These are phyloP conservation scores for Cichlasoma orientale DNA, from an alignment of 2,797 vertebrate genomes.

Conservation along the genomic window DNA sequence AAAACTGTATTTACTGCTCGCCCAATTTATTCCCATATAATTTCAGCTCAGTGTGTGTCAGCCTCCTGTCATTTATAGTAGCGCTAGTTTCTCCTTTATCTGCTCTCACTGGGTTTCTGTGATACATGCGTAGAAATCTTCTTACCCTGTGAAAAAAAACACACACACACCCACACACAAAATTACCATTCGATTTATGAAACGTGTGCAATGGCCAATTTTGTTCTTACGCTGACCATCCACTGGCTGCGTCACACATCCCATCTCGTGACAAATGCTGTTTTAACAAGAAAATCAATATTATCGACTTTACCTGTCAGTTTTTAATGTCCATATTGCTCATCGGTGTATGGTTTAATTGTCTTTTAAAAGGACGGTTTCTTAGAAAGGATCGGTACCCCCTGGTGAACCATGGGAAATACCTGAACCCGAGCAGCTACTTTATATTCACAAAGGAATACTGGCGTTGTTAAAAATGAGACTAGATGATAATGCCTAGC, in stretches of 20 bases:
- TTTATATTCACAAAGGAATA: not conserved
- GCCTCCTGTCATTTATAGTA: not conserved
- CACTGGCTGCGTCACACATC: not conserved
- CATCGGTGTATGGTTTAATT: not conserved
- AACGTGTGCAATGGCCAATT: not conserved
- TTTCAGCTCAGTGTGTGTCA: not conserved
- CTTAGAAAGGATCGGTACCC: not conserved
- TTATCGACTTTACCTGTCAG: not conserved
- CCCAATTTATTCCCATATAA: not conserved
- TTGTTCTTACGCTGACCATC: not conserved
- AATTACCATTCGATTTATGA: not conserved
- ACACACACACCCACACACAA: not conserved
- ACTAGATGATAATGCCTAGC: slow-evolving; percentile 2
- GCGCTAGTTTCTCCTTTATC: not conserved
- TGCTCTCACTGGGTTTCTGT: not conserved
- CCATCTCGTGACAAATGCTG: not conserved
- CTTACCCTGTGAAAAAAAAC: not conserved
- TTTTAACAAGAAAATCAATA: not conserved
- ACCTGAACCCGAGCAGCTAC: not conserved
- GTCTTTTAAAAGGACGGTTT: not conserved
- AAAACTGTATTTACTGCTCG: not conserved
- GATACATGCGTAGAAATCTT: not conserved
- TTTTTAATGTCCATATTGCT: not conserved
- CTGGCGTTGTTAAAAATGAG: not conserved
- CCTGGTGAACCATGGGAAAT: not conserved